Evolutionary conservation across 2,797 vertebrate genomes (phyloP), one percentile per base, ranked within the genome.

Genomic region (Pseudopleuronectes americanus): DNA sequence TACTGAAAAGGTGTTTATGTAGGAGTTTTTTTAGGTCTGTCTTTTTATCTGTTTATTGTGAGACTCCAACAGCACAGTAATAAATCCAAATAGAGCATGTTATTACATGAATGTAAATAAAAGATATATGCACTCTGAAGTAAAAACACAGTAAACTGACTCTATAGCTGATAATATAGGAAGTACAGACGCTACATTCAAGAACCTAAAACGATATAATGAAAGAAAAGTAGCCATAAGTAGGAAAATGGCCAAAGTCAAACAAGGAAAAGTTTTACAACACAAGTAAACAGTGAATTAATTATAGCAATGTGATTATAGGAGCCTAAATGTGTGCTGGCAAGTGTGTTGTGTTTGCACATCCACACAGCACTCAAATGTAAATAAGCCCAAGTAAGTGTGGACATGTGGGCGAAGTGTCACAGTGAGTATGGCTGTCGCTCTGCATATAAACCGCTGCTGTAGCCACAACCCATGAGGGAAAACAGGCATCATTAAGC

Each of bases 401-500:
- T 58, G 74, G 55, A 45, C 51, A 63, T 69, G 78, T 59, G 61
- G 22, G 23, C 64, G 24, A 69, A 68, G 45, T 57, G 28, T 45
- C 65, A 41, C 56, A 68, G 77, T 70, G 61, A 47, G 67, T 52
- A 51, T 77, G 57, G 48, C 62, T 68, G 74, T 67, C 66, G 28
- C 73, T 66, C 59, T 83, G 81, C 80, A 78, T 76, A 38, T 51
- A 75, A 84, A 81, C 68, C 68, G 64, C 77, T 75, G 59, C 63
- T 74, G 6, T 2, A 63, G 68, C 23, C 62, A 47, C 56, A 57
- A 52, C 48, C 77, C 75, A 64, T 67, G 51, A 68, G 77, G 80
- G 72, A 57, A 77, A 76, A 79, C 75, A 74, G 73, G 80, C 79
- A 69, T 78, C 72, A 88, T 87, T 80, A 88, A 54, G 79, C 72